phyloP scores from a whole-genome alignment of 2,113 vertebrate species.

The Eonycteris spelaea region DNA sequence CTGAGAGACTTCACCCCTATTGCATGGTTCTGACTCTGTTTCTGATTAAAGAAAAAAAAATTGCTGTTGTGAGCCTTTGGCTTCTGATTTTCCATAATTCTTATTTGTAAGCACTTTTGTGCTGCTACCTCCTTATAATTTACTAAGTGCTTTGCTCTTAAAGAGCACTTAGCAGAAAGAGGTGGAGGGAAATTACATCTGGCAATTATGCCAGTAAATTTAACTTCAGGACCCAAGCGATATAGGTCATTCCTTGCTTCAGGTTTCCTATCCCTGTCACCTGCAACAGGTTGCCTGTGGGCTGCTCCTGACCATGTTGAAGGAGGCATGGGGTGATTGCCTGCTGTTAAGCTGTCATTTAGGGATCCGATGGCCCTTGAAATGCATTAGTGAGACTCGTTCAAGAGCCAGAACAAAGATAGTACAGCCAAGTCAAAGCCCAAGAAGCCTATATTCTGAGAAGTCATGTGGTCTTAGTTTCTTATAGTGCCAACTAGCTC shows the following conservation, averaged over 20 bases:
- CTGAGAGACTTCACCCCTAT: conserved; percentile 48
- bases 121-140: conserved; percentile 13
- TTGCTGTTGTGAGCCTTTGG: conserved; percentile 61
- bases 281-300: not conserved
- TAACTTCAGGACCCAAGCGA: not conserved
- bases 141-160: conserved; percentile 64
- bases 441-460: not conserved
- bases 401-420: conserved; percentile 38
- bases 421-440: not conserved
- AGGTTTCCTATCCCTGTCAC: not conserved
- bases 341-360: not conserved
- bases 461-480: conserved; percentile 22
- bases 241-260: not conserved
- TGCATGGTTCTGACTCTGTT: conserved; percentile 38
- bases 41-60: conserved; percentile 62
- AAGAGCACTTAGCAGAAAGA: conserved; percentile 70
- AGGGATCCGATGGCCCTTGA: not conserved
- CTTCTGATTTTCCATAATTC: conserved; percentile 70
- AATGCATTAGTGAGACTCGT: not conserved
- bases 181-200: conserved; percentile 53
- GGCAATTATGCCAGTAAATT: conserved; percentile 51
- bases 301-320: not conserved
- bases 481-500: not conserved
- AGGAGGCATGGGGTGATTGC: not conserved
- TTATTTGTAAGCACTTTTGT: conserved; percentile 69